These are phyloP conservation scores for Melanotaenia maccullochi DNA, from an alignment of 2,797 vertebrate genomes.

Conservation along the genomic window DNA sequence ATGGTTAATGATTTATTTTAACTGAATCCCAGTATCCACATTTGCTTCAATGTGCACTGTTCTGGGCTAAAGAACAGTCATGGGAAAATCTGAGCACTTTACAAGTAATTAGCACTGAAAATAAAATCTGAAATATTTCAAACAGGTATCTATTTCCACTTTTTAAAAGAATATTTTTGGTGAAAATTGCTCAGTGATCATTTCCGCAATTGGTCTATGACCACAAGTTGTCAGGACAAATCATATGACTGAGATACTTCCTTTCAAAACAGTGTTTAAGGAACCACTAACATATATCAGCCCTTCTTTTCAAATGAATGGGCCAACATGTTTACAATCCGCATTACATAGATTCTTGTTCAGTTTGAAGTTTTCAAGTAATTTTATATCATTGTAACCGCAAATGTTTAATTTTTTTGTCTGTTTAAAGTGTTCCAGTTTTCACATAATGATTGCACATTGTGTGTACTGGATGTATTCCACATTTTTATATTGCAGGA, in stretches of 20 bases:
- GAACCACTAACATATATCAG: slow-evolving; percentile 77
- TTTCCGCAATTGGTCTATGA: slow-evolving; percentile 64
- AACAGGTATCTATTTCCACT: slow-evolving; percentile 61
- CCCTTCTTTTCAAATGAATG: slow-evolving; percentile 76
- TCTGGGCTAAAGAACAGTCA: slow-evolving; percentile 28
- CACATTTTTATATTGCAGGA: slow-evolving; percentile 76
- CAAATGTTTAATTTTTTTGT: slow-evolving; percentile 76
- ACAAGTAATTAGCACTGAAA: slow-evolving; percentile 59
- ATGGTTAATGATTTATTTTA: slow-evolving; percentile 50
- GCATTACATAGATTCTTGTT: slow-evolving; percentile 74
- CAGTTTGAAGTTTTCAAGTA: slow-evolving; percentile 66
- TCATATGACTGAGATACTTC: slow-evolving; percentile 77
- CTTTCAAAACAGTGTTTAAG: slow-evolving; percentile 78
- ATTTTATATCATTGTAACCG: slow-evolving; percentile 70
- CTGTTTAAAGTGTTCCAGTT: slow-evolving; percentile 68
- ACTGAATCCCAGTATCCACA: slow-evolving; percentile 47
- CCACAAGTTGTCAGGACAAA: slow-evolving; percentile 77
- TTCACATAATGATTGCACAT: slow-evolving; percentile 76
- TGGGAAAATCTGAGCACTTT: slow-evolving; percentile 54
- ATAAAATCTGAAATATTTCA: slow-evolving; percentile 59
- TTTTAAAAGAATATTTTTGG: slow-evolving; percentile 50
- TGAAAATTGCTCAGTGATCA: slow-evolving; percentile 60
- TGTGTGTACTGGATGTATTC: slow-evolving; percentile 76
- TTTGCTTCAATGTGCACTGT: slow-evolving; percentile 30
- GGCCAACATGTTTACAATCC: slow-evolving; percentile 57